Evolutionary conservation across 1,140 invertebrate species (phyloP).

Genomic region (Chelonus insularis): DNA sequence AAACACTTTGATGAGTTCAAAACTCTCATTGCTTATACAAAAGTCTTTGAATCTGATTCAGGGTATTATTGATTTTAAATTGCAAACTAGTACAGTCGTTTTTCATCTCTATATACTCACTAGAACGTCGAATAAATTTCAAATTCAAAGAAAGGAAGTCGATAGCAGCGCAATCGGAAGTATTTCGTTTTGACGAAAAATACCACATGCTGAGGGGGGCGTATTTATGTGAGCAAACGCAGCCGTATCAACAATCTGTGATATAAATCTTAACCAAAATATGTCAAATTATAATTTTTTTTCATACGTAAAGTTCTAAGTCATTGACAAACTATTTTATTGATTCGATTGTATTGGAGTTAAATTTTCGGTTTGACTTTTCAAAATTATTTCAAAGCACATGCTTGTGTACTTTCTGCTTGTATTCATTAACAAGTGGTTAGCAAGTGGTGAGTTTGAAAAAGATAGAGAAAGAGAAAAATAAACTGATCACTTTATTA

Average conservation of each 20-base stretch:
- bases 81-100: background rate
- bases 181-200: slow-evolving; percentile 2
- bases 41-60: no score
- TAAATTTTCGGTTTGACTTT: background rate
- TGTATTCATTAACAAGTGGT: slow-evolving; percentile 19
- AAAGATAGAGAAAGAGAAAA: background rate
- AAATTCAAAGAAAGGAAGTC: slow-evolving; percentile 17
- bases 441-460: slow-evolving; percentile 13
- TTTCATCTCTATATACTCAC: background rate
- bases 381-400: background rate
- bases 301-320: background rate
- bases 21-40: no score
- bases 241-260: slow-evolving; percentile 28
- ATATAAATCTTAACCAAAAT: slow-evolving; percentile 28
- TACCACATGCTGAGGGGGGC: background rate
- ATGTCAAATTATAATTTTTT: slow-evolving; percentile 6
- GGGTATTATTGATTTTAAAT: slow-evolving; percentile 7
- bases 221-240: background rate
- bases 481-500: no score
- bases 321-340: background rate
- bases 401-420: background rate
- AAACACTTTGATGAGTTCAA: no score
- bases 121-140: background rate
- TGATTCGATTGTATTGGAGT: background rate
- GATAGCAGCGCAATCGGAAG: slow-evolving; percentile 19